A percentile compares a stretch with the other conserved stretches of the same genome.
Conservation (phyloP, 1,140 invertebrate genomes). For the Calephelis virginiensis region DNA sequence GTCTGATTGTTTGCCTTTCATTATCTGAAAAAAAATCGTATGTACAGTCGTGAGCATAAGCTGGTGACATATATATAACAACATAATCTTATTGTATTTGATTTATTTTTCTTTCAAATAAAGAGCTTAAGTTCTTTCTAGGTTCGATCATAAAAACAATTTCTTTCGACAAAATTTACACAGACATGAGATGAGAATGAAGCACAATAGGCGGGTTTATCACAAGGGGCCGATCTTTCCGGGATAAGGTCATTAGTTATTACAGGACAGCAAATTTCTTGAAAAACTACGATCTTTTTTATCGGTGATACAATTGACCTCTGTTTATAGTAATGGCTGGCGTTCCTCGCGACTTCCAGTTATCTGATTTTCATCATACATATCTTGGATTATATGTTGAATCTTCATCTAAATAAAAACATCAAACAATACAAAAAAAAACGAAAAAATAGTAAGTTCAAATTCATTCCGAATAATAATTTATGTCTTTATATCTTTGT, state of each 20-base stretch:
- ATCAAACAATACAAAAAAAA: no score
- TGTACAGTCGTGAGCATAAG: no score
- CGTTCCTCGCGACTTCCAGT: neutral
- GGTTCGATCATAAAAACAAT: conserved; percentile 5
- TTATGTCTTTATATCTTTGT: no score
- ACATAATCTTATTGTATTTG: no score
- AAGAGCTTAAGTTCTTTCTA: neutral
- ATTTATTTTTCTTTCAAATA: neutral
- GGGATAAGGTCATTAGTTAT: conserved; percentile 10
- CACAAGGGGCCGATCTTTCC: conserved; percentile 6
- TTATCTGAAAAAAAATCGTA: no score
- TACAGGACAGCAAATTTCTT: conserved; percentile 6
- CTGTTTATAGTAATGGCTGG: neutral
- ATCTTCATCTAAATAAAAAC: no score
- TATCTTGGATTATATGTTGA: no score
- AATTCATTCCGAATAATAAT: no score
- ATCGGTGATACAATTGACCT: neutral
- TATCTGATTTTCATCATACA: neutral
- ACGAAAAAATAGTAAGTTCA: no score
- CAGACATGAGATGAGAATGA: conserved; percentile 4
- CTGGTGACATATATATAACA: no score
- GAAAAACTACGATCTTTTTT: conserved; percentile 3
- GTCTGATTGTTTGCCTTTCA: no score
- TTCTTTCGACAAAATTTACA: conserved; percentile 9
- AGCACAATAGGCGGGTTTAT: conserved; percentile 8